Evolutionary conservation across 2,888 invertebrate genomes (phyloP), one percentile per base, ranked within the genome.

Genomic region (Andrena bucephala): DNA sequence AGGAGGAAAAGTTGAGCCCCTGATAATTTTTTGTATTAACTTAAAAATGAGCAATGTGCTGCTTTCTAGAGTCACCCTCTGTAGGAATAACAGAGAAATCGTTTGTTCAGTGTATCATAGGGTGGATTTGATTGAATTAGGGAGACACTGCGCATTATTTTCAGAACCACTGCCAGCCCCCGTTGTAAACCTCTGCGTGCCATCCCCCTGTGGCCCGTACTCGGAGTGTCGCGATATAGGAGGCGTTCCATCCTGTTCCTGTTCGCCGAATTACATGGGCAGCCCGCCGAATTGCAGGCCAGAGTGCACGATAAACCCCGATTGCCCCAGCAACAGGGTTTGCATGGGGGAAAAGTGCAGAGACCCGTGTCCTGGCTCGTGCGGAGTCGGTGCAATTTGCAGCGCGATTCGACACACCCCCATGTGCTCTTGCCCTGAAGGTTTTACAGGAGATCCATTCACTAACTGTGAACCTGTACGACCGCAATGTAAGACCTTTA

Each of bases 301-400:
- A 2, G 96, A 96, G 92, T 96, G 96, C 91, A 95, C 95, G 20
- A 95, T 97, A 36, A 97, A 96, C 92, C 95, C 97, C 0, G 97
- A 97, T 89, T 98, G 98, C 92, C 94, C 96, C 10, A 96, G 96
- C 90, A 96, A 96, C 91, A 94, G 95, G 89, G 97, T 97, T 59
- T 98, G 98, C 91, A 96, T 97, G 68, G 96, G 96, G 87, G 96
- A 96, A 91, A 96, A 95, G 93, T 97, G 97, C 92, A 95, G 94
- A 86, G 97, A 97, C 93, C 97, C 97, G 8, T 98, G 97, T 89
- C 96, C 96, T 5, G 97, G 97, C 8, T 96, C 96, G 5, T 98
- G 97, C 90, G 96, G 97, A 63, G 90, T 96, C 77, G 95, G 95
- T 88, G 95, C 97, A 72, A 94, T 95, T 87, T 96, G 97, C 90